Base-by-base conservation (phyloP, 2,888 invertebrate species). In the Chymomyza amoena region DNA sequence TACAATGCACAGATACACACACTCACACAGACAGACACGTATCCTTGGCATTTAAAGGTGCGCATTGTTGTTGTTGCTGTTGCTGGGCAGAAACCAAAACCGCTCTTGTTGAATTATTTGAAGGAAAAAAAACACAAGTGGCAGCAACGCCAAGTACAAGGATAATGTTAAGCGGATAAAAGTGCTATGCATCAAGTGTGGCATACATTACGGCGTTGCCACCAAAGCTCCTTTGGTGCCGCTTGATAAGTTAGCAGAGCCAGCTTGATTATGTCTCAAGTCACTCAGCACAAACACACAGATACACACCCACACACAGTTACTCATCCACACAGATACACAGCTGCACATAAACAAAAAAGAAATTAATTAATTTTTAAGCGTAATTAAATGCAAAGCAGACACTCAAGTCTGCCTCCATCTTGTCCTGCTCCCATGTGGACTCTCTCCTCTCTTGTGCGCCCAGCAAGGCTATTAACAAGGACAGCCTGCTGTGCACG, bases 341-440 rank as follows among this genome's bases (percentile, higher is more conserved):
- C 68, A 66, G 67, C 72, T 32, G 32, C 32, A 32, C 32, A 32
- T 32, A 57, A 70, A 84, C 82, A 85, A 84, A 85, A 87, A 87
- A 79, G 79, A 87, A 87, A 85, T 87, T 84, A 84, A 84, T 84
- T 84, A 84, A 84, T 84, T 84, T 84, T 84, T 84, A 87, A 84
- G 84, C 87, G 85, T 84, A 84, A 84, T 84, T 84, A 84, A 84
- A 84, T 85, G 84, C 83, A 84, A 85, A 84, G 80, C 87, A 87
- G 54, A 85, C 87, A 78, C 82, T 82, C 71, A 73, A 64, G 69
- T 13, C 39, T 45, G 13, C 39, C 39, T 45, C 10, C 54, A 54
- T 16, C 16, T 54, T 51, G 51, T 51, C n/a, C n/a, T 51, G n/a
- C n/a, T 51, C 51, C n/a, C 32, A 7, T 32, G 32, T 32, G 51